Evolutionary conservation across 2,797 vertebrate species (phyloP), one percentile per base, ranked within the genome.

Genomic region (Semaprochilodus insignis): DNA sequence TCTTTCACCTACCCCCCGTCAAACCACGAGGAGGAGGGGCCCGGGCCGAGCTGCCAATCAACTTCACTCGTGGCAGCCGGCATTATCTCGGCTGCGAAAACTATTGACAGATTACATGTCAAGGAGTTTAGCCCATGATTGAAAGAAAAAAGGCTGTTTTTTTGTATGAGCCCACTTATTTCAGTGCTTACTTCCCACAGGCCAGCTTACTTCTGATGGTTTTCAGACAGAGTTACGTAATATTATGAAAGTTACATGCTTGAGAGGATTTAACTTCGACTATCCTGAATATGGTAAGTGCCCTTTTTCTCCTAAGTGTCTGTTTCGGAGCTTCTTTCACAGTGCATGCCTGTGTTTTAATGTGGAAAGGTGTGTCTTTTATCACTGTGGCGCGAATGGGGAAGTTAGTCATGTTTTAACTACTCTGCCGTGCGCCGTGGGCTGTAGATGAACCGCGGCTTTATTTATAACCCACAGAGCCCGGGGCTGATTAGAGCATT

Each of bases 171-270:
- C 92, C 86, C 92, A 94, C 92, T 93, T 90, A 90, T 94, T 94
- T 93, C 93, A 88, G 91, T 90, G 91, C 86, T 90, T 80, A 91
- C 90, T 88, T 90, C 90, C 89, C 86, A 85, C 88, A 89, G 88
- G 90, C 89, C 91, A 89, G 88, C 89, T 91, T 89, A 88, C 93
- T 94, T 94, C 91, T 92, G 93, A 95, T 95, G 94, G 93, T 93
- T 95, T 95, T 94, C 93, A 91, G 88, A 89, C 91, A 94, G 94
- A 95, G 95, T 95, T 94, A 88, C 94, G 93, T 93, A 93, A 93
- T 99, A 98, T 97, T 97, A 99, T 99, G 97, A 99, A 99, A 99
- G 97, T 98, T 97, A 97, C 97, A 97, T 99, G 97, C 96, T 96
- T 98, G 95, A 97, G 97, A 97, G 97, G 97, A 97, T 99, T 97